A percentile compares a stretch with the other conserved stretches of the same genome.
These are phyloP conservation scores for Corapipo altera DNA, from an alignment of 2,113 vertebrate genomes.

Conservation along the genomic window DNA sequence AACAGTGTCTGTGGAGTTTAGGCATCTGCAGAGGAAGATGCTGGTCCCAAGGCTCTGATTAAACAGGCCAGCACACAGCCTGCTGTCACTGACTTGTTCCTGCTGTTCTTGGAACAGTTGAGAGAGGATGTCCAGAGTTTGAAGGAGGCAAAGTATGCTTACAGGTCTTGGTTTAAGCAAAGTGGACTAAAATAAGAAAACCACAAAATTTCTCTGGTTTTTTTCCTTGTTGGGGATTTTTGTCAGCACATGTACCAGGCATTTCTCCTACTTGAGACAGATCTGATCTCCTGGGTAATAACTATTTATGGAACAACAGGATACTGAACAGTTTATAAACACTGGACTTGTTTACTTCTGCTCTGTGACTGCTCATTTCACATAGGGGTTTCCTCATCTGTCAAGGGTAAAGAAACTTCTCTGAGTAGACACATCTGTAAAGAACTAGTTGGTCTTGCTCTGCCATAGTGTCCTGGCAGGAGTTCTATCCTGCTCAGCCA, in stretches of 20 bases:
- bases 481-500: not conserved
- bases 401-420: not conserved
- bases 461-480: not conserved
- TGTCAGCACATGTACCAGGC: not conserved
- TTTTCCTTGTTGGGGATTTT: not conserved
- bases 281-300: constrained; percentile 13
- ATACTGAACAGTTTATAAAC: constrained; percentile 35
- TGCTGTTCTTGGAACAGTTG: not conserved
- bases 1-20: not conserved
- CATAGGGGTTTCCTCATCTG: constrained; percentile 11
- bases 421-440: not conserved
- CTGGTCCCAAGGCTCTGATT: not conserved
- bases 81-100: not conserved
- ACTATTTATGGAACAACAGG: constrained; percentile 36
- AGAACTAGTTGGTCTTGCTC: not conserved
- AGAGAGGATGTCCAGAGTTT: not conserved
- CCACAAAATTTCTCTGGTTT: not conserved
- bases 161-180: not conserved
- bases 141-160: not conserved
- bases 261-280: constrained; percentile 2
- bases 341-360: constrained; percentile 30
- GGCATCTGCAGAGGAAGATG: not conserved
- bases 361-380: constrained; percentile 1
- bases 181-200: constrained; percentile 11
- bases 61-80: not conserved